phyloP scores from a whole-genome alignment of 2,888 invertebrate genomes.

The Penaeus monodon region DNA sequence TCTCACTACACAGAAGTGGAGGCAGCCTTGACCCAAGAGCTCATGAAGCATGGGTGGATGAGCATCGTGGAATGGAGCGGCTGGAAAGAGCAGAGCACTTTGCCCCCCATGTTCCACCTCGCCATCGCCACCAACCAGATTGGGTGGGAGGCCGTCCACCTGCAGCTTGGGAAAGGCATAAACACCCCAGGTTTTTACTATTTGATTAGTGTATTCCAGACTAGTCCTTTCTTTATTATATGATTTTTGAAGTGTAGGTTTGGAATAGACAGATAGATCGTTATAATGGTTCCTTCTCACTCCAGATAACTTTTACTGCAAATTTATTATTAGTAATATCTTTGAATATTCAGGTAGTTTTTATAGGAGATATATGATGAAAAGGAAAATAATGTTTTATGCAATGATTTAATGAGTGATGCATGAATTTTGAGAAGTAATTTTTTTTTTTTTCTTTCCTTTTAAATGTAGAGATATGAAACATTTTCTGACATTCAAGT shows the following conservation, averaged over 20 bases:
- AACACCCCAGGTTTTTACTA: conserved; percentile 36
- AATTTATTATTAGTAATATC: too few species aligned
- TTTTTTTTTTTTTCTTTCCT: too few species aligned
- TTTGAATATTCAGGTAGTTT: too few species aligned
- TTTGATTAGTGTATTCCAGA: background rate
- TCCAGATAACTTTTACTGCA: background rate
- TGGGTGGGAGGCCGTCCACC: conserved; percentile 30
- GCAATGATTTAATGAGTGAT: too few species aligned
- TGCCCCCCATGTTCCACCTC: conserved; percentile 19
- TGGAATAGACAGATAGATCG: background rate
- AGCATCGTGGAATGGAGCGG: conserved; percentile 44
- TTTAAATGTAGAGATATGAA: too few species aligned
- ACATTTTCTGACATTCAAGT: too few species aligned
- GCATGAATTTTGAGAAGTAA: too few species aligned
- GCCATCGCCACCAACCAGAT: conserved; percentile 46
- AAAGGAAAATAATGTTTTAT: too few species aligned
- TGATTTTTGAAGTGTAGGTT: background rate
- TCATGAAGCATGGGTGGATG: conserved; percentile 51
- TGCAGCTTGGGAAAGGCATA: conserved; percentile 46
- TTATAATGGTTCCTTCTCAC: background rate
- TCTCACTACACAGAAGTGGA: conserved; percentile 19
- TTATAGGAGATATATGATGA: too few species aligned
- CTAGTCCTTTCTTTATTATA: background rate
- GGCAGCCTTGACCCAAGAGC: conserved; percentile 40
- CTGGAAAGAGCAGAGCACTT: conserved; percentile 47